Evolutionary conservation across 2,113 vertebrate species (phyloP).

Genomic region (Vulpes vulpes): DNA sequence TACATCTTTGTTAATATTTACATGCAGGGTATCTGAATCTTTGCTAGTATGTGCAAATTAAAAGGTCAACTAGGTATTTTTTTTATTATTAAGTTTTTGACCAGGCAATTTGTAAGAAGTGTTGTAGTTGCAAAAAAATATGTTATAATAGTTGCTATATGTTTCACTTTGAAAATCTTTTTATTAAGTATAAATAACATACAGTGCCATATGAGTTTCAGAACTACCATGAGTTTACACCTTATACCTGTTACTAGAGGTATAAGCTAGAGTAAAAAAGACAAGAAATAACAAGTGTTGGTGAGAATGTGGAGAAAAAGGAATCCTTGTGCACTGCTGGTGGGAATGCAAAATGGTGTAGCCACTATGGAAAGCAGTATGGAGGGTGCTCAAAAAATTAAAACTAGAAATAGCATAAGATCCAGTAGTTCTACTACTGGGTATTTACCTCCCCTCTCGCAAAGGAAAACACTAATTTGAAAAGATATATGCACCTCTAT

Average conservation of each 20-base stretch:
- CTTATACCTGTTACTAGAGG: background rate
- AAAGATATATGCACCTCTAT: background rate
- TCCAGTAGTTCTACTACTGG: background rate
- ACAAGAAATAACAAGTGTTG: background rate
- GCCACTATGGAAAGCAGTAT: background rate
- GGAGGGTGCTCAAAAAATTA: background rate
- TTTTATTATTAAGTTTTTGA: background rate
- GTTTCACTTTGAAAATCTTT: background rate
- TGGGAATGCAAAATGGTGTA: background rate
- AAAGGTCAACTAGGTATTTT: slow-evolving; percentile 31
- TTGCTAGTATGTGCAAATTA: slow-evolving; percentile 39
- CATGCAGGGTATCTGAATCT: background rate
- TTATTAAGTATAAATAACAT: background rate
- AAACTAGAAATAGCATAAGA: background rate
- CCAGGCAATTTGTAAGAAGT: slow-evolving; percentile 32
- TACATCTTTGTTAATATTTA: slow-evolving; percentile 50
- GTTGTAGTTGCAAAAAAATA: too few relatives aligned
- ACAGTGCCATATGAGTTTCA: background rate
- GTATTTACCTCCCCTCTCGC: background rate
- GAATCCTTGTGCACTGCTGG: background rate
- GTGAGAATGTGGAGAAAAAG: background rate
- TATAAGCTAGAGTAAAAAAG: background rate
- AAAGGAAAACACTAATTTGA: background rate
- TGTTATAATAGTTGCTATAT: background rate
- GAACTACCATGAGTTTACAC: background rate